Evolutionary conservation across 2,888 invertebrate species (phyloP).

Genomic region (Drosophila pseudotakahashii): DNA sequence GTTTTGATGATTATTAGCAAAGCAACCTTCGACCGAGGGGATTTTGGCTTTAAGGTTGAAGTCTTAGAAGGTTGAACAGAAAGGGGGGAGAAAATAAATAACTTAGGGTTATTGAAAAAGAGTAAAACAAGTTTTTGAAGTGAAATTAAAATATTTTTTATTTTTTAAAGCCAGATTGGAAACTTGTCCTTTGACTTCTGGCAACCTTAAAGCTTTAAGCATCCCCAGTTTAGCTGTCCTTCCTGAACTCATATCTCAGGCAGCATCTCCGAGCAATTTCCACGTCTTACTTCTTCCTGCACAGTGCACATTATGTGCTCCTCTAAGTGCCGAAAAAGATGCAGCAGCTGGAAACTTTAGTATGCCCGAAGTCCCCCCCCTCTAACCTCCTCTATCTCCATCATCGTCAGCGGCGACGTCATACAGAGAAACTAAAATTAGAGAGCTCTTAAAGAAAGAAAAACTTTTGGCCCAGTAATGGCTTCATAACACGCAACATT

Average conservation of each 20-base stretch:
- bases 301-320: slow-evolving; percentile 27
- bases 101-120: background rate
- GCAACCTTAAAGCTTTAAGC: slow-evolving; percentile 4
- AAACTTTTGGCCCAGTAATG: slow-evolving; percentile 68
- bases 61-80: background rate
- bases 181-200: background rate
- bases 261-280: slow-evolving; percentile 32
- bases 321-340: slow-evolving; percentile 45
- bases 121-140: background rate
- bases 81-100: background rate
- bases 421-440: slow-evolving; percentile 50
- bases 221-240: slow-evolving; percentile 1
- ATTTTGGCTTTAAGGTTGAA: slow-evolving; percentile 1
- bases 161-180: background rate
- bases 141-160: background rate
- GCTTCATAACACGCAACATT: slow-evolving; percentile 78
- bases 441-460: slow-evolving; percentile 61
- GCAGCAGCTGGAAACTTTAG: slow-evolving; percentile 41
- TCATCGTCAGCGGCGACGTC: slow-evolving; percentile 45
- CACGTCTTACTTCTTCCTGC: slow-evolving; percentile 29
- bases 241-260: slow-evolving; percentile 38
- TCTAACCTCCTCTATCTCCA: slow-evolving; percentile 3
- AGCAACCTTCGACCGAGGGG: background rate
- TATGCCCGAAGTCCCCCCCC: background rate
- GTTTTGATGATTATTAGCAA: slow-evolving; percentile 21